A percentile compares a stretch with the other conserved stretches of the same genome.
Evolutionary conservation across 1,140 invertebrate genomes (phyloP).

Genomic region (Riptortus pedestris): DNA sequence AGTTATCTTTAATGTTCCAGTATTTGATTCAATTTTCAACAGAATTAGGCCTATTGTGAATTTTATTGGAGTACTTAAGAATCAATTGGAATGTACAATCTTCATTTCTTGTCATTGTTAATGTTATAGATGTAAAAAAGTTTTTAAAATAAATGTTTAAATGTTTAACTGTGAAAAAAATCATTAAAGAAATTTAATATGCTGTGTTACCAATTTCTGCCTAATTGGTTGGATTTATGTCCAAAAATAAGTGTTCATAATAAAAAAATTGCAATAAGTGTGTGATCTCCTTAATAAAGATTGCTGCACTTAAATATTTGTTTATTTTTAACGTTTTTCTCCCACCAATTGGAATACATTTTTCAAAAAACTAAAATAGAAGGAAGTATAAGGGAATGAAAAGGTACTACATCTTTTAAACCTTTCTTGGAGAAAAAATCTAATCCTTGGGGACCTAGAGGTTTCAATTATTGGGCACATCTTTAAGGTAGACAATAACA

Average conservation of each 20-base stretch:
- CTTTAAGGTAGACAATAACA: too few relatives aligned
- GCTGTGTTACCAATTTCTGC: constrained; percentile 12
- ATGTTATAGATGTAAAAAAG: constrained; percentile 7
- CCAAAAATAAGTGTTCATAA: constrained; percentile 9
- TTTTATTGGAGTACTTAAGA: background rate
- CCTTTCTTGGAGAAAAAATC: too few relatives aligned
- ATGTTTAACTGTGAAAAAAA: background rate
- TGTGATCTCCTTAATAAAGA: background rate
- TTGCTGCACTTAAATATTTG: background rate
- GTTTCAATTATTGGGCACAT: too few relatives aligned
- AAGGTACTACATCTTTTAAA: too few relatives aligned
- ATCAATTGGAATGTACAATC: background rate
- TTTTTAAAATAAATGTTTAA: background rate
- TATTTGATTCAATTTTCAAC: background rate
- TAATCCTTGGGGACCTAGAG: too few relatives aligned
- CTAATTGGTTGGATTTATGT: background rate
- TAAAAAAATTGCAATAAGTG: background rate
- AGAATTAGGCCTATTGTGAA: constrained; percentile 5
- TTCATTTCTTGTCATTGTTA: background rate
- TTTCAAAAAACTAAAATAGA: too few relatives aligned
- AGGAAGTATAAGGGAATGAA: too few relatives aligned
- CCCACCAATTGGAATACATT: background rate
- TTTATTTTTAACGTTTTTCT: background rate
- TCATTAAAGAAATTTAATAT: background rate
- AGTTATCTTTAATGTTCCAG: background rate